Evolutionary conservation across 1,140 invertebrate genomes (phyloP), one percentile per base, ranked within the genome.

Genomic region (Drosophila carrolli): DNA sequence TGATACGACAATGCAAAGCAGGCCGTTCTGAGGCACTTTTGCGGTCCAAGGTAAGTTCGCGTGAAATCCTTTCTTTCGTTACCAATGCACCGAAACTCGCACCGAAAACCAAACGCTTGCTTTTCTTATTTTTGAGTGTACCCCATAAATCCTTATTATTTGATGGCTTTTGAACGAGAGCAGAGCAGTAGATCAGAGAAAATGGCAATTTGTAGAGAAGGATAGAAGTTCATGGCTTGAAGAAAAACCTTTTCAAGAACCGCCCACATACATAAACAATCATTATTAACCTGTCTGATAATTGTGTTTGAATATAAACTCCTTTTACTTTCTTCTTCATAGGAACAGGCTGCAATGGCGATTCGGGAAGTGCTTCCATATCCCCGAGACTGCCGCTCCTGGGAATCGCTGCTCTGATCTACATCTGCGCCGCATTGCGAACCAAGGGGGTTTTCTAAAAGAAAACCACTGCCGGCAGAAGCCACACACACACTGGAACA

Each of bases 391-490:
- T 75, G 37, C 81, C 71, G 54, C 61, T 89, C 32, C 43, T 88
- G 7, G 81, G 68, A 57, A 47, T 84, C 16, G 76, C 67, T 54
- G 57, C 60, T 29, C 73, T 84, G 73, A 60, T 88, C 63, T 89
- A 72, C 59, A 66, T 74, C 44, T 66, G 77, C 40, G 59, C 50
- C 23, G 73, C 62, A 23, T 65, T 88, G 59, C 57, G 73, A 72
- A 75, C 62, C 65, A 62, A 74, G 46, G 68, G 80, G 61, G 61
- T 88, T 88, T 88, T 88, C 84, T 88, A 88, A 88, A 89, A 89
- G 84, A 86, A 88, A 66, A 72, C 66, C 66, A 48, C 67, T 35
- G 19, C 47, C 58, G 75, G 54, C 72, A 76, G 57, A 59, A 51
- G 44, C 57, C 58, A 60, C 35, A 63, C 41, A 74, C 46, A 65